Evolutionary conservation across 2,113 vertebrate genomes (phyloP), one percentile per base, ranked within the genome.

Genomic region (Nycticorax nycticorax): DNA sequence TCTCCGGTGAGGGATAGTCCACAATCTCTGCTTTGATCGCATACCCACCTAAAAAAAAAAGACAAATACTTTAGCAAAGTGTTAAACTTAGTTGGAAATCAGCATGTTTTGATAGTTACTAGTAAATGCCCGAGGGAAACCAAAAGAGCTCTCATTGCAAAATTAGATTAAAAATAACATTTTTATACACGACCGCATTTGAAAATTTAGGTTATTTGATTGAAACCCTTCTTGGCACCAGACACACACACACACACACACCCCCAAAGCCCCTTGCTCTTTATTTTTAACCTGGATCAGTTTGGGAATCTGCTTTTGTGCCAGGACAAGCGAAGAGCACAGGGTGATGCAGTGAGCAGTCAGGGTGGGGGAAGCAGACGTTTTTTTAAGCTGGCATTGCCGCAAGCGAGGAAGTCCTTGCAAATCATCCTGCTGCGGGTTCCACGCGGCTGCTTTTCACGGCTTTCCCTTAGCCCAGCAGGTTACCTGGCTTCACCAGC

Each of bases 361-460:
- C 64, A 37, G 55, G 26, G 26, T 48, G 53, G 62, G n/a, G 53
- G 83, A 9, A 56, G 43, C 5, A 43, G 64, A 43, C 13, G 12
- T 67, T 53, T n/a, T 73, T 73, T 77, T 52, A 16, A 62, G 79
- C 30, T 91, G 67, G 67, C 48, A 11, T 30, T 86, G 75, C 63
- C 18, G 62, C 71, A 37, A 76, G 55, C 60, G 37, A 57, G 32
- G 28, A 48, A 53, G 63, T 48, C 76, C 64, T 62, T 22, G 12
- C 19, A 57, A 28, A 53, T 35, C 32, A 13, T 57, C 64, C 87
- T 19, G 62, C 79, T 48, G 45, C 37, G 1, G 2, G 35, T 60
- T 69, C 72, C 39, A 0, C 0, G 2, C 0, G 0, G 15, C 22
- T 28, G 47, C 83, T 81, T 81, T 47, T 32, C 69, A 68, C 6